phyloP scores from a whole-genome alignment of 2,888 invertebrate genomes.

The Ariolimax columbianus region DNA sequence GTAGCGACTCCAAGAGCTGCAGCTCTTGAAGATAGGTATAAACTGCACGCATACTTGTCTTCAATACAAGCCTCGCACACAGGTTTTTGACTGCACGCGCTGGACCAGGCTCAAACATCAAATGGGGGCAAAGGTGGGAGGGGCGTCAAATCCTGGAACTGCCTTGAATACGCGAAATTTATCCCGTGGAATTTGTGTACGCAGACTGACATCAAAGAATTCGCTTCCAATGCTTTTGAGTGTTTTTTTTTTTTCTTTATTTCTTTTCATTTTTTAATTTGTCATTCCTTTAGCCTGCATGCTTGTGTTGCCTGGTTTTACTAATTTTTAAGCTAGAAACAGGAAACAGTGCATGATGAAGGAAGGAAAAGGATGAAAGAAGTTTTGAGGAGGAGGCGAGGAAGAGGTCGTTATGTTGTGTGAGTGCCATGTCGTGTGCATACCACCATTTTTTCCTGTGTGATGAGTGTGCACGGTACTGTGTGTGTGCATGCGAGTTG shows the following conservation, averaged over 20 bases:
- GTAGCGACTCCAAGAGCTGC: background rate
- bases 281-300: background rate
- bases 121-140: slow-evolving; percentile 35
- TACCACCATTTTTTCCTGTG: background rate
- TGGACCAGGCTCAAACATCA: background rate
- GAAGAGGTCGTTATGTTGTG: background rate
- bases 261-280: background rate
- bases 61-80: background rate
- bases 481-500: slow-evolving; percentile 19
- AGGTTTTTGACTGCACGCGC: background rate
- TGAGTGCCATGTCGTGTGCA: background rate
- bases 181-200: slow-evolving; percentile 38
- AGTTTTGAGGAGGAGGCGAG: background rate
- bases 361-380: background rate
- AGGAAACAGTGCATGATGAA: background rate
- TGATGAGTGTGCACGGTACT: background rate
- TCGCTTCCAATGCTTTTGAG: background rate
- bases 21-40: slow-evolving; percentile 15
- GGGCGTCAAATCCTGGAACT: slow-evolving; percentile 14
- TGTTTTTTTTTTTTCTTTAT: background rate
- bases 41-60: background rate
- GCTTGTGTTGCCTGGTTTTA: background rate
- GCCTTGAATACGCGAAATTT: slow-evolving; percentile 38
- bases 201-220: slow-evolving; percentile 33
- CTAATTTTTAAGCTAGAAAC: background rate